Percentiles rank a stretch among this genome's conserved stretches.
Evolutionary conservation across 2,797 vertebrate genomes (phyloP).

Genomic region (Falco biarmicus): DNA sequence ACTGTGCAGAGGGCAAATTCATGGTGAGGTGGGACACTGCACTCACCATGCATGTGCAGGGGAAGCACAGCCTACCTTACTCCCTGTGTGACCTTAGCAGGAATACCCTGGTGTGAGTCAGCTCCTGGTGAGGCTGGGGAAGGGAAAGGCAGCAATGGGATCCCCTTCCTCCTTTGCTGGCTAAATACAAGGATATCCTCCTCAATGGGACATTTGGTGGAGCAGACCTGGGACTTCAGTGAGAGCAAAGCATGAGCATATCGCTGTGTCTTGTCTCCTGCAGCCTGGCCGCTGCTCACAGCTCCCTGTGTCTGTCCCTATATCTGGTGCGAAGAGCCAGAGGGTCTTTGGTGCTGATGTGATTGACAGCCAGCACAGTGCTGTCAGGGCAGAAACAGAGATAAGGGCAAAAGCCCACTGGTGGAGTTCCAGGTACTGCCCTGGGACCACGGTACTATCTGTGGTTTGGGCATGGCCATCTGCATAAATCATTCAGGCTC

Average conservation of each 20-base stretch:
- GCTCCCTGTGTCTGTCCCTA: not conserved
- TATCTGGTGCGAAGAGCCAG: not conserved
- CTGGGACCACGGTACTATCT: not conserved
- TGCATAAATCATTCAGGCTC: not conserved
- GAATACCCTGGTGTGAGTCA: rapidly evolving
- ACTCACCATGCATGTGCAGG: rapidly evolving
- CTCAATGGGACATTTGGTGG: rapidly evolving
- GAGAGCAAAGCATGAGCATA: not conserved
- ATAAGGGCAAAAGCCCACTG: not conserved
- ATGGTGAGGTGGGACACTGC: not conserved
- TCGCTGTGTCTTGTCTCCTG: not conserved
- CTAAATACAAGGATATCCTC: not conserved
- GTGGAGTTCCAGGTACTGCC: not conserved
- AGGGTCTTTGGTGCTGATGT: not conserved
- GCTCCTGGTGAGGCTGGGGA: not conserved
- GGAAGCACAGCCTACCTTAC: not conserved
- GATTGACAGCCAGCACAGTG: not conserved
- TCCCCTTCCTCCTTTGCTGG: not conserved
- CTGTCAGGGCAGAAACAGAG: not conserved
- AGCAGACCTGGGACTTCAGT: not conserved
- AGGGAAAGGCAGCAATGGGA: not conserved
- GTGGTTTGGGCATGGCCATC: not conserved
- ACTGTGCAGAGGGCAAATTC: rapidly evolving
- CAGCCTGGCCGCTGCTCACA: not conserved
- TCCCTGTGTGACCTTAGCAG: rapidly evolving